Evolutionary conservation across 2,888 invertebrate species (phyloP).

Genomic region (Melanchra persicariae): DNA sequence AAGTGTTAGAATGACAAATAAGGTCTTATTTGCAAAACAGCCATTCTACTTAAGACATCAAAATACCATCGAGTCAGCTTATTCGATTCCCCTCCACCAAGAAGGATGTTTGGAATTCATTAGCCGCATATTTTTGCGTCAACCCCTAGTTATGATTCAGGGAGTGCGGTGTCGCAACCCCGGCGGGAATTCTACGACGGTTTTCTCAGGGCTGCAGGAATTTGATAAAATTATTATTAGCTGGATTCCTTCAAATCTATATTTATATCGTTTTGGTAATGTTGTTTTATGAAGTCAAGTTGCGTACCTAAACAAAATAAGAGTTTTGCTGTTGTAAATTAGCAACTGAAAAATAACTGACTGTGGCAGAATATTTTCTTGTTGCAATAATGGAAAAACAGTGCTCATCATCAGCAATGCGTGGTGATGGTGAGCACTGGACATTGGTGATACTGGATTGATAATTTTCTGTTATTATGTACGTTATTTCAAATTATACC

Average conservation of each 20-base stretch:
- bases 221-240: slow-evolving; percentile 44
- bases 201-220: slow-evolving; percentile 26
- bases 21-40: neutral
- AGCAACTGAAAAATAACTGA: neutral
- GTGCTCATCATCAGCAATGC: neutral
- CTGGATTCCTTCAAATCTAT: slow-evolving; percentile 20
- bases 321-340: neutral
- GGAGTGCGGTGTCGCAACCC: slow-evolving; percentile 33
- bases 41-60: neutral
- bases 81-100: slow-evolving; percentile 26
- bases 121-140: slow-evolving; percentile 55
- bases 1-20: neutral
- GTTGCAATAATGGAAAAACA: neutral
- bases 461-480: too few species aligned
- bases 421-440: too few species aligned
- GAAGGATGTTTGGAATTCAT: slow-evolving; percentile 49
- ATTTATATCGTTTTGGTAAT: slow-evolving; percentile 20
- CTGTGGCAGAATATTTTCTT: neutral
- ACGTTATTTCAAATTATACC: too few species aligned
- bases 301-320: neutral
- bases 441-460: too few species aligned
- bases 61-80: slow-evolving; percentile 6
- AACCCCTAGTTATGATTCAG: slow-evolving; percentile 52
- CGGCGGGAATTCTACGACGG: slow-evolving; percentile 27
- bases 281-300: neutral